These are phyloP conservation scores for Cricetomys ansorgei DNA, from an alignment of 2,113 vertebrate genomes.

Conservation along the genomic window DNA sequence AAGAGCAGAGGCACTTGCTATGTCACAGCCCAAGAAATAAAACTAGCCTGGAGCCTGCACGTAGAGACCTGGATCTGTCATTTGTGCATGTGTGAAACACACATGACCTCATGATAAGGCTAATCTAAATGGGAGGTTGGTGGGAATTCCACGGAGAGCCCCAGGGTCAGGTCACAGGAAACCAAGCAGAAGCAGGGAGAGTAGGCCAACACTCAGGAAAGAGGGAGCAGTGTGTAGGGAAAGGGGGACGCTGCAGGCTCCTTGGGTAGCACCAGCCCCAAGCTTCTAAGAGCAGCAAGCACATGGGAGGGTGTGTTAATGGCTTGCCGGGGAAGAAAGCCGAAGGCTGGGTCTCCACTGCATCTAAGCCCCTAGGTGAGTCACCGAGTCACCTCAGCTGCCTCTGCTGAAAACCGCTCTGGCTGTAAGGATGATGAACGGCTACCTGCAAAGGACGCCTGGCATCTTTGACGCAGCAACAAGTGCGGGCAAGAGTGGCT, in stretches of 20 bases:
- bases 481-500: background rate
- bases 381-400: background rate
- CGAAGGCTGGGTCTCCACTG: too few species aligned
- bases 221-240: background rate
- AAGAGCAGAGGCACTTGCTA: background rate
- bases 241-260: background rate
- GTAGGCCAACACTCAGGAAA: background rate
- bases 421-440: background rate
- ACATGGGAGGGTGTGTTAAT: too few species aligned
- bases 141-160: background rate
- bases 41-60: background rate
- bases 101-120: background rate
- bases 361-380: background rate
- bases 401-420: background rate
- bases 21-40: accelerated
- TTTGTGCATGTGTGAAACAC: background rate
- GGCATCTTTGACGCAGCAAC: background rate
- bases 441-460: too few species aligned
- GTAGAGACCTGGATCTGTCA: background rate
- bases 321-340: too few species aligned
- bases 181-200: background rate
- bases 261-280: background rate
- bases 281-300: background rate
- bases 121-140: background rate
- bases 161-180: background rate